These are phyloP conservation scores for Threskiornis aethiopicus DNA, from an alignment of 2,797 vertebrate genomes.

Conservation along the genomic window DNA sequence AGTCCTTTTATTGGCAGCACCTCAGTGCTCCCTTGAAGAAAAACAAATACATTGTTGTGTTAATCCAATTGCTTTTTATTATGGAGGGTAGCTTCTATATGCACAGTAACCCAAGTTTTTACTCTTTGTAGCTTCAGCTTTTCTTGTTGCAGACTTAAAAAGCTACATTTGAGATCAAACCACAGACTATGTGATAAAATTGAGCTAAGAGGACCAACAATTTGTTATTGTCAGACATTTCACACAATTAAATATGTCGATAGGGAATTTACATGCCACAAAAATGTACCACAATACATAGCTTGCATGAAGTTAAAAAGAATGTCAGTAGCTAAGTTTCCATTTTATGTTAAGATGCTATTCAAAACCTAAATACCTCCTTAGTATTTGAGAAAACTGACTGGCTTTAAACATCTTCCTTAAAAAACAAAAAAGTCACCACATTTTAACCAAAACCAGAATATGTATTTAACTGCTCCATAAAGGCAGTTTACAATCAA, in stretches of 20 bases:
- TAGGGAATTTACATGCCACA: not conserved
- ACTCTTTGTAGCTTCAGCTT: not conserved
- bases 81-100: not conserved
- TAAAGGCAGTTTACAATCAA: not conserved
- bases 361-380: not conserved
- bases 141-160: not conserved
- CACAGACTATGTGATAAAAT: not conserved
- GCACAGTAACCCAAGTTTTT: not conserved
- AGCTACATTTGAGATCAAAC: not conserved
- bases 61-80: not conserved
- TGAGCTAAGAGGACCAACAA: not conserved
- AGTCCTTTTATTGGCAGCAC: not conserved
- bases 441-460: not conserved
- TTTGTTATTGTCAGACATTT: not conserved
- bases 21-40: not conserved
- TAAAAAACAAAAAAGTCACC: not conserved
- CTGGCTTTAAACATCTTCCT: not conserved
- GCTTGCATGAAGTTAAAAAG: not conserved
- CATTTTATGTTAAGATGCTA: not conserved
- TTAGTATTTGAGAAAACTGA: not conserved
- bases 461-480: not conserved
- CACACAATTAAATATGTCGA: not conserved
- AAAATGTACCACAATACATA: not conserved
- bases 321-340: not conserved
- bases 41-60: not conserved